These are phyloP conservation scores for Gymnorhina tibicen DNA, from an alignment of 2,113 vertebrate genomes.

Conservation along the genomic window DNA sequence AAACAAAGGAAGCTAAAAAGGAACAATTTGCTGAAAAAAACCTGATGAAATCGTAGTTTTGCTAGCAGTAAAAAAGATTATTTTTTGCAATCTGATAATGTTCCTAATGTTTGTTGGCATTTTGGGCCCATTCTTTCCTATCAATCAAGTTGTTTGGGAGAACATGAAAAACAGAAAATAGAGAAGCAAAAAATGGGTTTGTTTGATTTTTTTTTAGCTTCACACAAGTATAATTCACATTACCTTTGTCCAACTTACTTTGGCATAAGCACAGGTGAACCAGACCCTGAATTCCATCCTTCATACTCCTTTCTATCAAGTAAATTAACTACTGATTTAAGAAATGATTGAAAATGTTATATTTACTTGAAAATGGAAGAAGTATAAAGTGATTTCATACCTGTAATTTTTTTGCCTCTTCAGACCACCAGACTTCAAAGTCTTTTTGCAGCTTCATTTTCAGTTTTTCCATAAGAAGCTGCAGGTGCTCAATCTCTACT, in stretches of 20 bases:
- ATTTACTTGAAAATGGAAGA: not conserved
- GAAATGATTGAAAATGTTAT: not conserved
- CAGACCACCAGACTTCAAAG: slow-evolving; percentile 88
- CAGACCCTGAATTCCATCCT: not conserved
- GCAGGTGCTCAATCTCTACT: slow-evolving; percentile 91
- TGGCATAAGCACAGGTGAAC: not conserved
- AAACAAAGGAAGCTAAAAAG: not conserved
- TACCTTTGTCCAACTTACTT: not conserved
- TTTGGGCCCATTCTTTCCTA: not conserved
- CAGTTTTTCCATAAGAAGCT: slow-evolving; percentile 83
- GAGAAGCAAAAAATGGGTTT: not conserved
- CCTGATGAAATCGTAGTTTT: not conserved
- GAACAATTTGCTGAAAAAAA: not conserved
- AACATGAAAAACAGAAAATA: not conserved
- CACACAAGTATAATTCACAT: not conserved
- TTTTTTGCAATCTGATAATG: not conserved
- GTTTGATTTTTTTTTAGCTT: not conserved
- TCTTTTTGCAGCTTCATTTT: slow-evolving; percentile 88
- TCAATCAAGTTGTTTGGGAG: not conserved
- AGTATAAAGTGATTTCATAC: slow-evolving; percentile 49
- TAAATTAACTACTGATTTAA: not conserved
- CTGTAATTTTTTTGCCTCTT: slow-evolving; percentile 75
- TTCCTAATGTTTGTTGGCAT: not conserved
- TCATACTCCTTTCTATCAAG: not conserved
- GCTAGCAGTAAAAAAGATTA: not conserved